Percentiles rank a stretch among this genome's conserved stretches.
These are phyloP conservation scores for Calameuta pallipes DNA, from an alignment of 2,888 invertebrate species.

Conservation along the genomic window DNA sequence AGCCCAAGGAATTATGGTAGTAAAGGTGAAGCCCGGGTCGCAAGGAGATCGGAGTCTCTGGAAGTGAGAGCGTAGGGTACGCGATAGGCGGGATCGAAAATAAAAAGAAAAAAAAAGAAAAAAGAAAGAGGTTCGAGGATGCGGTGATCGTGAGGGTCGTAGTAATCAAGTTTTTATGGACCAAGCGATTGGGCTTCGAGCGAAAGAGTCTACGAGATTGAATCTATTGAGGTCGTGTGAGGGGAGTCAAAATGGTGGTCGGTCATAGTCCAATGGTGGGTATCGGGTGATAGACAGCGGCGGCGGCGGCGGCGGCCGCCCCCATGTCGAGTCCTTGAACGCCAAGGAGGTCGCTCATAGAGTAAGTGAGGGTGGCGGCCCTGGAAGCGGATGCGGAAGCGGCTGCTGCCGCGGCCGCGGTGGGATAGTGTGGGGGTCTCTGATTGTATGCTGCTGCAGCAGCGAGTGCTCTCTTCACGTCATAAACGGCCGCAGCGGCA, in stretches of 20 bases:
- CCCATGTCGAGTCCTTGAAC: slow-evolving; percentile 77
- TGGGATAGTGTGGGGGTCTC: slow-evolving; percentile 66
- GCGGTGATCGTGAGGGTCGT: slow-evolving; percentile 9
- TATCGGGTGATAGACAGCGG: slow-evolving; percentile 78
- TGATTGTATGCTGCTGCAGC: slow-evolving; percentile 72
- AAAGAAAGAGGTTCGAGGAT: not conserved
- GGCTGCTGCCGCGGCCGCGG: slow-evolving; percentile 62
- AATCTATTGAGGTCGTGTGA: slow-evolving; percentile 58
- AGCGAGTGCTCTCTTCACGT: slow-evolving; percentile 71
- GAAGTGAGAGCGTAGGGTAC: slow-evolving; percentile 23
- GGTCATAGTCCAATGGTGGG: slow-evolving; percentile 79
- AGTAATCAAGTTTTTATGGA: no score
- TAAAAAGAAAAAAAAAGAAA: no score
- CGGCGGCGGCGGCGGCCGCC: slow-evolving; percentile 1
- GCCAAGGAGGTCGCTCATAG: slow-evolving; percentile 78
- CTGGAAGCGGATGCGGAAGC: slow-evolving; percentile 58
- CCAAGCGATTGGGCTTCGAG: no score
- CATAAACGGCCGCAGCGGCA: slow-evolving; percentile 64
- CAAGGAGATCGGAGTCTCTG: slow-evolving; percentile 18
- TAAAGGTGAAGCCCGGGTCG: no score
- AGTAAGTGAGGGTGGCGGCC: slow-evolving; percentile 73
- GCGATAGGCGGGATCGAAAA: slow-evolving; percentile 23
- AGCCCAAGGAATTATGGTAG: no score
- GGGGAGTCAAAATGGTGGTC: slow-evolving; percentile 63
- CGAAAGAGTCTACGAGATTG: no score